phyloP scores from a whole-genome alignment of 2,113 vertebrate species.

The Grammomys dolichurus region DNA sequence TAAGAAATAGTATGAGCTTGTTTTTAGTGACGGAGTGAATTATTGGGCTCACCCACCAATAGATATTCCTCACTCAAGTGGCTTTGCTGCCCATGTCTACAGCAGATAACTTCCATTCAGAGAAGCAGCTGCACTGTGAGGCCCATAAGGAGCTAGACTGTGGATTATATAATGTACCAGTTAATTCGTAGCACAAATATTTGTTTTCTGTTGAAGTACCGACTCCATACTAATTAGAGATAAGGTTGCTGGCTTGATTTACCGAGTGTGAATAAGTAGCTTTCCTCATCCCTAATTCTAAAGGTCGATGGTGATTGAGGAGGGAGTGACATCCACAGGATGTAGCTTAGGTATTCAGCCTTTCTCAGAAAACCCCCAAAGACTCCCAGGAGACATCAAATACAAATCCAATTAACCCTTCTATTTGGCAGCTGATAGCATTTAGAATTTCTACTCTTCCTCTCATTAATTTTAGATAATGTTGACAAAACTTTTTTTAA shows the following conservation, averaged over 20 bases:
- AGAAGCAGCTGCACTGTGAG: neutral
- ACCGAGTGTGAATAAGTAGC: neutral
- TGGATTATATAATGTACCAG: neutral
- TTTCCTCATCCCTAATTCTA: conserved; percentile 49
- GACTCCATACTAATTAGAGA: conserved; percentile 65
- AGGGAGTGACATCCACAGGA: neutral
- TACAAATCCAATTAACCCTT: conserved; percentile 56
- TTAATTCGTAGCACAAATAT: conserved; percentile 70
- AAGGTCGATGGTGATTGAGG: neutral
- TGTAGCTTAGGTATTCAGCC: neutral
- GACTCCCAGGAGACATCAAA: conserved; percentile 46
- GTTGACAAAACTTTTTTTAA: neutral
- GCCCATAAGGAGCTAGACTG: neutral
- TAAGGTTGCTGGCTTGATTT: conserved; percentile 52
- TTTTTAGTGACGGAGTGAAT: neutral
- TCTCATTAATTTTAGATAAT: conserved; percentile 47
- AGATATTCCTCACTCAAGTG: neutral
- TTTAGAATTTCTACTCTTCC: conserved; percentile 8
- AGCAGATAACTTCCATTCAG: neutral
- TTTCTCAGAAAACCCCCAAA: conserved; percentile 18
- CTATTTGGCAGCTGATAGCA: neutral
- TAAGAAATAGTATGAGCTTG: neutral
- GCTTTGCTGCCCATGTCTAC: neutral
- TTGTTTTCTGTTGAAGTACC: conserved; percentile 52
- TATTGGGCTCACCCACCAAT: neutral